Base-by-base conservation (phyloP, 2,888 invertebrate genomes). In the Seira ritae region DNA sequence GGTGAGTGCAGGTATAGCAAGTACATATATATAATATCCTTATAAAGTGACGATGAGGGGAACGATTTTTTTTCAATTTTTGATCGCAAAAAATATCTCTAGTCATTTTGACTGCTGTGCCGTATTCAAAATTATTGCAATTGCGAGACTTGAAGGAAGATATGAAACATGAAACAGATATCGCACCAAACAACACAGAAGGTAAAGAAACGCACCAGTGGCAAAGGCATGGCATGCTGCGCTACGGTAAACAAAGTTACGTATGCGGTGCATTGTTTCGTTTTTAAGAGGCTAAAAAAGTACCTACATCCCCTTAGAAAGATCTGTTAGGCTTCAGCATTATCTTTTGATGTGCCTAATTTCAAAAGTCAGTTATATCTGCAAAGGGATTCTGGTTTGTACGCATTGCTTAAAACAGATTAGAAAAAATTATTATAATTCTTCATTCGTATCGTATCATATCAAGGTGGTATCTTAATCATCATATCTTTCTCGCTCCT, bases 231-330 rank as follows among this genome's bases (percentile, higher is more conserved):
- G 31, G 22, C 62, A 62, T 20, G 62, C 20, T 20, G 20, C 12
- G 62, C 62, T 22, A 20, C 62, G 62, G 62, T 62, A 62, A 62
- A 62, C 62, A 62, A 62, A 62, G 62, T 62, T 62, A 62, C 62
- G 22, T 62, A 62, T 62, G 10, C 8, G 19, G 62, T 62, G 62
- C 19, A 20, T 15, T 20, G 62, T 19, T 62, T 2, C n/a, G 4
- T 22, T 19, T 20, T 20, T 19, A 62, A 62, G 55, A 62, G 20
- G 8, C n/a, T 62, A 62, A 62, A 20, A 19, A 62, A 20, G n/a
- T 62, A 62, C 62, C 12, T 20, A 19, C 62, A 62, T 62, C 62
- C 20, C 22, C 17, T 50, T 62, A 62, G 12, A 15, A 19, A 3
- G 8, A 8, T 20, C 62, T 19, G 62, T 62, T 31, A 31, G 2